Percentiles rank a stretch among this genome's conserved stretches.
Evolutionary conservation across 1,140 invertebrate genomes (phyloP).

Genomic region (Leptopilina clavipes): DNA sequence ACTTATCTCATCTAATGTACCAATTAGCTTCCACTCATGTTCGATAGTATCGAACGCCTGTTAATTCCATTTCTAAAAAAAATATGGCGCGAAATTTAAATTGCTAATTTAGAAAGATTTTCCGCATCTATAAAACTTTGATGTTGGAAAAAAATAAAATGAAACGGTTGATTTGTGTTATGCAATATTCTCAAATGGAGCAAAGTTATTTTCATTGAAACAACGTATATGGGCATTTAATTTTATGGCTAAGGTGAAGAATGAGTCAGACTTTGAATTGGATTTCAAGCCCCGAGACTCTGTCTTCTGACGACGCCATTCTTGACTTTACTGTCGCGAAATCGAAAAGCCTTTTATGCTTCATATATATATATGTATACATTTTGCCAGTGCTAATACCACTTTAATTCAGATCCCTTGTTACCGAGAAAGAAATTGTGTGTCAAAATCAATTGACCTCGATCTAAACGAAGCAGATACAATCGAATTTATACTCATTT

Average conservation of each 20-base stretch:
- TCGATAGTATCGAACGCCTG: too few relatives aligned
- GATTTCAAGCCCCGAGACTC: conserved; percentile 47
- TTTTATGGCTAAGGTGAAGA: conserved; percentile 41
- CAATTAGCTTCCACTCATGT: too few relatives aligned
- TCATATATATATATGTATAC: conserved; percentile 25
- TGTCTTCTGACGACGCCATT: conserved; percentile 45
- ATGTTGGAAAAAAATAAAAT: neutral
- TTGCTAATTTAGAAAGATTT: too few relatives aligned
- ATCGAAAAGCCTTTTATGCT: conserved; percentile 40
- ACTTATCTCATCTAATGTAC: neutral
- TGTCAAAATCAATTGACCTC: conserved; percentile 67
- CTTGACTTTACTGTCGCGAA: conserved; percentile 43
- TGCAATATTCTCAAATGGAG: neutral
- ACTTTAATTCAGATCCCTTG: conserved; percentile 52
- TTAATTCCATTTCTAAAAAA: too few relatives aligned
- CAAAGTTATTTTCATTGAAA: conserved; percentile 1
- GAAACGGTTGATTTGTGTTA: neutral
- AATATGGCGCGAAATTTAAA: too few relatives aligned
- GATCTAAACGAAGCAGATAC: conserved; percentile 50
- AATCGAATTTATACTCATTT: conserved; percentile 40
- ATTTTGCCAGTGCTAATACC: conserved; percentile 66
- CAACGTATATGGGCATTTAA: neutral
- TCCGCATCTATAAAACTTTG: too few relatives aligned
- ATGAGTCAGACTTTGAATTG: conserved; percentile 52
- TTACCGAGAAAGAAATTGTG: conserved; percentile 57